Evolutionary conservation across 1,140 invertebrate genomes (phyloP).

Genomic region (Nebria ingens): DNA sequence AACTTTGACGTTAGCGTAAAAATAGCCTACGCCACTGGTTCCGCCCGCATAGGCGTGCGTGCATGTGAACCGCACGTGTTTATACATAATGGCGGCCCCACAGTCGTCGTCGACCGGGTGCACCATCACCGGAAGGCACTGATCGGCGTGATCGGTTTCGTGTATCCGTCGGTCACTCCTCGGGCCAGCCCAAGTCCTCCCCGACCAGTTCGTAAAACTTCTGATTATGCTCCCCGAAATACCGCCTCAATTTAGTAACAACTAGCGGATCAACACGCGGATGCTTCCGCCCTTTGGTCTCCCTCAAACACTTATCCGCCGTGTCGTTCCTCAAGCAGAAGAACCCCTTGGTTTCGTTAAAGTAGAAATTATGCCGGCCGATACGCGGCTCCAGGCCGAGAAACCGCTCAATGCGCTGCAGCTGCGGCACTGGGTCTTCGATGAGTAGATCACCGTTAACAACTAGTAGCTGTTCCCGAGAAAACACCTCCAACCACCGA

Average conservation of each 20-base stretch:
- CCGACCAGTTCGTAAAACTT: constrained; percentile 90
- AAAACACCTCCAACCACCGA: constrained; percentile 81
- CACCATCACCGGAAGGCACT: not conserved
- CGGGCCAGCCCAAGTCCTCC: constrained; percentile 84
- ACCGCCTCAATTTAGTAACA: constrained; percentile 78
- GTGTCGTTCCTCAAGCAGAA: constrained; percentile 85
- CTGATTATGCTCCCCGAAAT: constrained; percentile 92
- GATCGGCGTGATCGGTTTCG: not conserved
- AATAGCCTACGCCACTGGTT: not conserved
- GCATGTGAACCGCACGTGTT: not conserved
- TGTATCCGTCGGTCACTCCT: constrained; percentile 41
- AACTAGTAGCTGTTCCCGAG: constrained; percentile 80
- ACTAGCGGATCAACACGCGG: constrained; percentile 75
- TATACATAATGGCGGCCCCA: too few species aligned
- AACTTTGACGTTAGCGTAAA: not conserved
- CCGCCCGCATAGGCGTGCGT: not conserved
- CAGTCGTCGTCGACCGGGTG: too few species aligned
- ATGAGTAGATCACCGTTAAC: constrained; percentile 95
- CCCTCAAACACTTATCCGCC: constrained; percentile 81
- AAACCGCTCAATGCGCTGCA: constrained; percentile 81
- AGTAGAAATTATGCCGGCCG: constrained; percentile 86
- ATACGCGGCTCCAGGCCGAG: constrained; percentile 69
- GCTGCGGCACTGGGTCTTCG: constrained; percentile 82
- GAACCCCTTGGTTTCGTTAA: constrained; percentile 95
- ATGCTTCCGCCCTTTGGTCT: constrained; percentile 90